These are phyloP conservation scores for Osmerus eperlanus DNA, from an alignment of 2,113 vertebrate species.

Conservation along the genomic window DNA sequence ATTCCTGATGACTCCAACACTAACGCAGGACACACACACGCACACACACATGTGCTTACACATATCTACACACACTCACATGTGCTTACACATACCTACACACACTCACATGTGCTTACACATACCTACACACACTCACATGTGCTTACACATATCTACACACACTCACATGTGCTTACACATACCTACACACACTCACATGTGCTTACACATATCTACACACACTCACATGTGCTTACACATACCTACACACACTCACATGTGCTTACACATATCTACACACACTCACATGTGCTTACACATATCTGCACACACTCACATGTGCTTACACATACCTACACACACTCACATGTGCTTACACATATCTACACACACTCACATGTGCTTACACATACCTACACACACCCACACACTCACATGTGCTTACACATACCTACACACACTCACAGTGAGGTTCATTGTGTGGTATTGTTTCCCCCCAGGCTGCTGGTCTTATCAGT, in stretches of 20 bases:
- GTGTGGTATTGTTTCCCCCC: constrained; percentile 41
- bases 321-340: no score
- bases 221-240: background rate
- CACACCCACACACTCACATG: background rate
- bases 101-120: background rate
- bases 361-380: no score
- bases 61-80: background rate
- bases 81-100: no score
- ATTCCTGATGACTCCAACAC: background rate
- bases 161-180: background rate
- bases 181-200: no score
- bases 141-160: background rate
- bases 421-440: no score
- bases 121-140: no score
- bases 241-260: no score
- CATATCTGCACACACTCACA: no score
- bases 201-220: background rate
- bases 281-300: background rate
- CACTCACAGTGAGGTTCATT: constrained; percentile 27
- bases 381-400: background rate
- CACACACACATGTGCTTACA: background rate
- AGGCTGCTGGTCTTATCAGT: constrained; percentile 65
- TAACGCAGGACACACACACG: background rate
- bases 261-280: background rate
- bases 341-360: no score